Percentiles rank a stretch among this genome's conserved stretches.
phyloP scores from a whole-genome alignment of 1,140 invertebrate species.

The Brachionus paranguensis region DNA sequence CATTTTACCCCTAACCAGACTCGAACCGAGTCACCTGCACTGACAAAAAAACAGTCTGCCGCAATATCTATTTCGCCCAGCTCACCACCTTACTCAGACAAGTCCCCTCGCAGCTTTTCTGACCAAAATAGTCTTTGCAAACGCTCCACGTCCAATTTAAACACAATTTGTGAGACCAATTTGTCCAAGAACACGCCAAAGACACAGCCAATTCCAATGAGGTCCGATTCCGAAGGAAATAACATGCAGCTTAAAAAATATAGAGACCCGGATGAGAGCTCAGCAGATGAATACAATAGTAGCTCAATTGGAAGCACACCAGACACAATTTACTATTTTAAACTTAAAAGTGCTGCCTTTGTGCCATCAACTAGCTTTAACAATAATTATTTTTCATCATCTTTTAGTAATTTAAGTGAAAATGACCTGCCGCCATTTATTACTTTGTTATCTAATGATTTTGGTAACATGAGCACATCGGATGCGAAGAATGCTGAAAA shows the following conservation, averaged over 20 bases:
- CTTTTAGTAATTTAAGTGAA: conserved; percentile 2
- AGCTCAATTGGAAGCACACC: conserved; percentile 31
- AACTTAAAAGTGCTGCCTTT: conserved; percentile 37
- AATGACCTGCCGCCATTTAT: conserved; percentile 35
- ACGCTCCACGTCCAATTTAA: conserved; percentile 8
- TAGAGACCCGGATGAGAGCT: background rate
- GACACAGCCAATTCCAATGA: conserved; percentile 40
- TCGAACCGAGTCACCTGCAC: conserved; percentile 59
- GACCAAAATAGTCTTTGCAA: background rate
- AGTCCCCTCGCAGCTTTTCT: background rate
- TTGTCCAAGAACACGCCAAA: background rate
- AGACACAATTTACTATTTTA: conserved; percentile 38
- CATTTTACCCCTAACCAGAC: conserved; percentile 68
- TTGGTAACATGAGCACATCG: conserved; percentile 9
- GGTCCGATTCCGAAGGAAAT: background rate
- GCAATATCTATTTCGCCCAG: background rate
- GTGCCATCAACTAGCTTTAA: conserved; percentile 29
- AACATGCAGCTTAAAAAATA: background rate
- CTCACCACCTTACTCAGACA: background rate
- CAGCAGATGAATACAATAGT: conserved; percentile 20
- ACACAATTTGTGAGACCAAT: conserved; percentile 12
- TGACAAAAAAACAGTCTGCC: background rate
- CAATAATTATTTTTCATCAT: conserved; percentile 22
- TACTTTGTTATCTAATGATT: conserved; percentile 33
- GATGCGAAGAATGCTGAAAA: background rate